Conservation (phyloP, 1,140 invertebrate species). For the Pseudomyrmex pallidus region DNA sequence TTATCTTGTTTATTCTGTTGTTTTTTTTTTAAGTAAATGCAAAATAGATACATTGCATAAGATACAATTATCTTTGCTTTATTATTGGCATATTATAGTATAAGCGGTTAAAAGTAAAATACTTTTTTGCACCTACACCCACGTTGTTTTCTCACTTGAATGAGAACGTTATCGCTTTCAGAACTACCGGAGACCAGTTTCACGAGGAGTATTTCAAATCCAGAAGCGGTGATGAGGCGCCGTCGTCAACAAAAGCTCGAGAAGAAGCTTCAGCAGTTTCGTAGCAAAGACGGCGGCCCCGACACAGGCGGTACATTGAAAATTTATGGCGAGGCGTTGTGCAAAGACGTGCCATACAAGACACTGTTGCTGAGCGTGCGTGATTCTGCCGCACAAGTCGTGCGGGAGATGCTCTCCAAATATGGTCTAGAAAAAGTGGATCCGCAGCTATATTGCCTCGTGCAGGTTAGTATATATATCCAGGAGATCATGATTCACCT, state of each 20-base stretch:
- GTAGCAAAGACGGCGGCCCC: constrained; percentile 96
- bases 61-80: too few relatives aligned
- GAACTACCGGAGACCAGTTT: constrained; percentile 99
- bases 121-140: neutral
- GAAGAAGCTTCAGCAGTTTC: constrained; percentile 97
- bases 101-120: neutral
- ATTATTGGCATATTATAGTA: too few relatives aligned
- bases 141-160: constrained; percentile 22
- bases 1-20: too few relatives aligned
- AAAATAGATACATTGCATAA: too few relatives aligned
- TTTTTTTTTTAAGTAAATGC: too few relatives aligned
- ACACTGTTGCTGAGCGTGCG: constrained; percentile 97
- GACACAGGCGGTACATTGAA: constrained; percentile 97
- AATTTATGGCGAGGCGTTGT: constrained; percentile 98
- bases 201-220: constrained; percentile 99
- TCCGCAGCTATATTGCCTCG: constrained; percentile 95
- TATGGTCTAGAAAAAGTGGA: constrained; percentile 96
- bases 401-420: constrained; percentile 98
- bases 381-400: constrained; percentile 96
- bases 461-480: constrained; percentile 90
- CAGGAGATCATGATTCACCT: neutral
- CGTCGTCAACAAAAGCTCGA: constrained; percentile 98
- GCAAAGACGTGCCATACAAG: constrained; percentile 99
- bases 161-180: constrained; percentile 76
- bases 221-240: constrained; percentile 99